phyloP scores from a whole-genome alignment of 2,113 vertebrate species.

The Hippocampus zosterae region DNA sequence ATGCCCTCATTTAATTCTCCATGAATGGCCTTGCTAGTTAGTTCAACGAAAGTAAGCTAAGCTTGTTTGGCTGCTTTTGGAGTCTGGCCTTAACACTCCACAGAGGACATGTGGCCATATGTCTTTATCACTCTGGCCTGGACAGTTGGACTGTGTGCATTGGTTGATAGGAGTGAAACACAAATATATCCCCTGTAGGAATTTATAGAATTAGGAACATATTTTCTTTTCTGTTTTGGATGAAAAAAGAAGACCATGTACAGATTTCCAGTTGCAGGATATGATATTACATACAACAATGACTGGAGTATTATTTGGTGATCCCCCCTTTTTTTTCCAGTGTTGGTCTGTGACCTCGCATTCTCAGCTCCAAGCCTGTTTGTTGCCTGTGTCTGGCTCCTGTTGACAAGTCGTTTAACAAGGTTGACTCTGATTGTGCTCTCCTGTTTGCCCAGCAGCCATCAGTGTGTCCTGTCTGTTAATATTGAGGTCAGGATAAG shows the following conservation, averaged over 20 bases:
- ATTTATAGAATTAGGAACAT: background rate
- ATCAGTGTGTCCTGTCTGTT: constrained; percentile 54
- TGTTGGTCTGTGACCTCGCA: constrained; percentile 32
- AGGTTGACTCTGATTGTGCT: constrained; percentile 23
- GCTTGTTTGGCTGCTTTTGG: constrained; percentile 8
- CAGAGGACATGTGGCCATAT: constrained; percentile 11
- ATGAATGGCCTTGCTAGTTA: background rate
- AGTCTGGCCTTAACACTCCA: constrained; percentile 14
- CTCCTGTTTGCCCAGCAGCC: constrained; percentile 51
- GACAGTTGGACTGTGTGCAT: constrained; percentile 3
- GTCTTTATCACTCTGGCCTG: constrained; percentile 2
- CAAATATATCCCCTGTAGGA: background rate
- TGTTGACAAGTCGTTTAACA: constrained; percentile 46
- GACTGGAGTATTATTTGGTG: background rate
- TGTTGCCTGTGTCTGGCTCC: constrained; percentile 8
- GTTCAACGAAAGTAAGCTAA: constrained; percentile 7
- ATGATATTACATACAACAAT: background rate
- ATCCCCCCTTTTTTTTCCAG: constrained; percentile 1
- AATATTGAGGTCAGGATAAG: constrained; percentile 64
- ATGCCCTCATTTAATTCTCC: background rate
- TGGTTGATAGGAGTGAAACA: background rate
- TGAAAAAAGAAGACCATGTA: background rate
- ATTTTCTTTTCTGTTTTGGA: background rate
- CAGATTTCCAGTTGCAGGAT: background rate
- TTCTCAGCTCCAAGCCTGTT: constrained; percentile 37